Evolutionary conservation across 1,140 invertebrate species (phyloP), one percentile per base, ranked within the genome.

Genomic region (Pissodes strobi): DNA sequence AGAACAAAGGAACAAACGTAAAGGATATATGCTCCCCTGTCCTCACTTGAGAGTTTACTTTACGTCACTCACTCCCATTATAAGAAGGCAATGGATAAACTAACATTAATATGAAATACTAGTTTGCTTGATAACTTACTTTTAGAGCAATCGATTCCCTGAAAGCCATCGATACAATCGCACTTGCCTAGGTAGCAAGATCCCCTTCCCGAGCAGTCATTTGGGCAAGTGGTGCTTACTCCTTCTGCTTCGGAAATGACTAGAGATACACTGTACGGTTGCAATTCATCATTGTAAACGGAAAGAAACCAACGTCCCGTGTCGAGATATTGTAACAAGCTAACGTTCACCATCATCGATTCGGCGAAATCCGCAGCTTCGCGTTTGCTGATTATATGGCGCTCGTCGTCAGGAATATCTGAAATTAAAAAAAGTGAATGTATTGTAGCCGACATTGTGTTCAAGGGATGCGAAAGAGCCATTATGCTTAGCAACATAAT

Each of bases 141-240:
- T 79, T 92, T 91, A n/a, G 92, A 91, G 79, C 94, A 97, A 76
- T 92, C 90, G 66, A 88, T 84, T 61, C 96, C 95, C 77, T 92
- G 89, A 80, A 91, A 98, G 38, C 95, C 95, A 74, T 95, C 91
- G 79, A 94, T 94, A 81, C 96, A 99, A 74, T 94, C 89, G 78
- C 97, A 99, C 78, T 93, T 93, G 41, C 95, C 95, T 60, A 95
- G 86, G 73, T 93, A 91, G 78, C 97, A 99, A 22, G 93, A 94
- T 25, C 97, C 97, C 65, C 94, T 88, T 5, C 94, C 94, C 41
- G 90, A 92, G 78, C 97, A 99, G 75, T 98, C 94, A 72, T 95
- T 93, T 2, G 91, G 92, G 78, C 95, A 98, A 52, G 90, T 90
- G 41, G 91, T 92, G 52, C 90, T 91, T 3, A 95, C 87, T 13